Evolutionary conservation across 2,888 invertebrate species (phyloP).

Genomic region (Steinernema hermaphroditum): DNA sequence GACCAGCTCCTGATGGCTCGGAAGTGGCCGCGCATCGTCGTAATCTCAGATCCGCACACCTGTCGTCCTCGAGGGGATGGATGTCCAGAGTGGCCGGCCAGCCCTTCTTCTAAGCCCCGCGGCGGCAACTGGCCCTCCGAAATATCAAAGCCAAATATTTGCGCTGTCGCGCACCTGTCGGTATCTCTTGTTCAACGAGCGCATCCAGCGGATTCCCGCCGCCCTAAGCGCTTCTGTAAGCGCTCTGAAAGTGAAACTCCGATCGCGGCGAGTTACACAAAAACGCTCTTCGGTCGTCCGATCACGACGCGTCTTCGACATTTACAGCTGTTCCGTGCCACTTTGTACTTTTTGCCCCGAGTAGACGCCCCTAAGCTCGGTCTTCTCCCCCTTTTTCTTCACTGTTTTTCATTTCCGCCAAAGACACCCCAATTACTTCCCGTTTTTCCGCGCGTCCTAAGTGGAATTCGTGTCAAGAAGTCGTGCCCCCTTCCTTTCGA

Average conservation of each 20-base stretch:
- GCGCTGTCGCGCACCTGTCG: conserved; percentile 22
- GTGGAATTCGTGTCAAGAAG: no score
- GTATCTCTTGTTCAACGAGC: conserved; percentile 26
- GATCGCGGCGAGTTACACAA: not conserved
- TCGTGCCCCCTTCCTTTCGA: no score
- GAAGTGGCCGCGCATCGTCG: not conserved
- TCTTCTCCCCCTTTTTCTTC: no score
- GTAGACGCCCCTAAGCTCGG: no score
- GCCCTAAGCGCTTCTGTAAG: not conserved
- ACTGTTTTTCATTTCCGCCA: no score
- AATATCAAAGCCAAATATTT: conserved; percentile 27
- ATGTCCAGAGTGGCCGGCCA: not conserved
- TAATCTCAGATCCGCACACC: conserved; percentile 8
- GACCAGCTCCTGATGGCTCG: not conserved
- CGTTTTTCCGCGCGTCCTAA: no score
- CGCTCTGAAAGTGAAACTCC: conserved; percentile 6
- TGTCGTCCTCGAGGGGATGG: conserved; percentile 2
- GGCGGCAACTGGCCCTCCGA: conserved; percentile 5
- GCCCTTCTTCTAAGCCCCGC: not conserved
- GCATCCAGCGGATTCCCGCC: conserved; percentile 6
- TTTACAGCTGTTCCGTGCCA: not conserved
- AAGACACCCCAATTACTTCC: no score
- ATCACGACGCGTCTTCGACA: not conserved
- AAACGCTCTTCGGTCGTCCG: no score
- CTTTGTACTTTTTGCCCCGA: not conserved